Evolutionary conservation across 2,888 invertebrate species (phyloP), one percentile per base, ranked within the genome.

Genomic region (Limnephilus marmoratus): DNA sequence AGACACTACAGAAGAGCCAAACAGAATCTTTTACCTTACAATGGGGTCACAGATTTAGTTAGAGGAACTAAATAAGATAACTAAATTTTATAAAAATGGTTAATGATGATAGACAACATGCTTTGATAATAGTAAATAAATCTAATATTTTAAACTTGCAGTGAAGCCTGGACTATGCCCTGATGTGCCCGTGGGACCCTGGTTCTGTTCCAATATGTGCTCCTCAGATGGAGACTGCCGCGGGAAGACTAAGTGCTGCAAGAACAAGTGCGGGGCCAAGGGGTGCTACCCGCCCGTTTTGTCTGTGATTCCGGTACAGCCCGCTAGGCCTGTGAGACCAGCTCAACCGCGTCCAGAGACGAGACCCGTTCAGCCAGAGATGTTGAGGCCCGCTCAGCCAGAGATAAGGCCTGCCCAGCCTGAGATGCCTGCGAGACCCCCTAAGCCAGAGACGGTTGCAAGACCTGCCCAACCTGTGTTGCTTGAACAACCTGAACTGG

Each of bases 191-290:
- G 95, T 95, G 0, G 97, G 97, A 1, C 94, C 94, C 93, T 97
- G 97, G 97, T 95, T 96, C 1, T 97, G 97, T 93, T 95, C 96
- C 0, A 95, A 96, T 94, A 96, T 95, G 0, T 97, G 97, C 93
- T 96, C 95, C 0, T 94, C 95, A 0, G 97, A 97, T 94, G 95
- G 95, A 0, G 97, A 97, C 94, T 97, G 97, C 80, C 95, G 95
- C 0, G 95, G 96, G 0, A 93, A 94, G 0, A 95, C 95, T 82
- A 97, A 97, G 94, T 97, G 97, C 94, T 97, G 97, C 94, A 94
- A 95, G 91, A 97, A 97, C 94, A 95, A 96, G 7, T 97, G 97
- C 93, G 96, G 96, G 0, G 97, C 96, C 0, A 94, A 95, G 7
- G 95, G 96, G 29, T 97, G 97, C 93, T 95, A 95, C 94, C 95